Evolutionary conservation across 1,140 invertebrate species (phyloP), one percentile per base, ranked within the genome.

Genomic region (Liolophura sinensis): DNA sequence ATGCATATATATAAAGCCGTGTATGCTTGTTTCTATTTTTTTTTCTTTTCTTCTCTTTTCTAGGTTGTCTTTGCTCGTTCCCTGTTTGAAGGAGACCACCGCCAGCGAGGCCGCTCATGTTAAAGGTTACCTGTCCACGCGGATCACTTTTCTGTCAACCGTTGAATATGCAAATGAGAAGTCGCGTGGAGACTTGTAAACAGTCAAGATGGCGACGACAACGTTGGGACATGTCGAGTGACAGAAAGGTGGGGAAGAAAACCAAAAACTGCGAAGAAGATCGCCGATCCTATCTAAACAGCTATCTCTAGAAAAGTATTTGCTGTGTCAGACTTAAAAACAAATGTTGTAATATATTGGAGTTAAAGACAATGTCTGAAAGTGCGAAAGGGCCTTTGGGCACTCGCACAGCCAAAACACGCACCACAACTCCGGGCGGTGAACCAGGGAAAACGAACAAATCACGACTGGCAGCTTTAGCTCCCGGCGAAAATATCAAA

Each of bases 401-500:
- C 31, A 27, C n/a, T 22, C 60, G 20, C 22, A 47, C 20, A 6
- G 60, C 20, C 60, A 16, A 20, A 49, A 5, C 15, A 12, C 20
- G n/a, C 27, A 15, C n/a, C 20, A 24, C 57, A 25, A 31, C 62
- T 24, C 20, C 20, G 5, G 18, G 58, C n/a, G 24, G 15, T 7
- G 18, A 54, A 25, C 40, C n/a, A 24, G 22, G 52, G 56, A 46
- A 64, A 46, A 73, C 76, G 67, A 75, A 70, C 49, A 81, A 81
- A 66, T 71, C 76, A 9, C 67, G 79, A 54, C 65, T 80, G 16
- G 71, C 78, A 7, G 74, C 73, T 20, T 61, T 82, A 49, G 78
- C 74, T 52, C 74, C 76, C 3, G 76, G 77, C 15, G 80, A 82
- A 74, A 80, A 82, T 63, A 77, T 82, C 15, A 80, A 80, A 69